Percentiles rank a stretch among this genome's conserved stretches.
These are phyloP conservation scores for Hanleya hanleyi DNA, from an alignment of 2,888 invertebrate species.

Conservation along the genomic window DNA sequence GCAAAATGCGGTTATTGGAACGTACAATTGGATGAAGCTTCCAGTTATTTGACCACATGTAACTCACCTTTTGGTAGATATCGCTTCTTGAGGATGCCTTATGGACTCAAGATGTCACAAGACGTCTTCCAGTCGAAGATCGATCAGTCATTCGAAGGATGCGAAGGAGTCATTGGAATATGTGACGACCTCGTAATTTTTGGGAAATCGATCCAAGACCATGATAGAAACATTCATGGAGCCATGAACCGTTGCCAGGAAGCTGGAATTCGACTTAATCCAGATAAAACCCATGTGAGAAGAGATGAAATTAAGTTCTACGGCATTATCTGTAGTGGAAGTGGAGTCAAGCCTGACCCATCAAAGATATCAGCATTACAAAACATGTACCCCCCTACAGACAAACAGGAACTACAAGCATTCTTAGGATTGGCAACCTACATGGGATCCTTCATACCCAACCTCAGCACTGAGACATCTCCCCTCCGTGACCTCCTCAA, in stretches of 20 bases:
- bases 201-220: conserved; percentile 7
- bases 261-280: conserved; percentile 9
- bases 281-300: conserved; percentile 10
- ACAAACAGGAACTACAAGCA: conserved; percentile 24
- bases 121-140: conserved; percentile 16
- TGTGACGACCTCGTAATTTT: conserved; percentile 12
- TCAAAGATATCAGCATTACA: conserved; percentile 21
- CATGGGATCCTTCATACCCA: too few species aligned
- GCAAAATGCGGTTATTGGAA: conserved; percentile 36
- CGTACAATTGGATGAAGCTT: conserved; percentile 14
- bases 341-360: conserved; percentile 35
- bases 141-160: conserved; percentile 15
- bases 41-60: conserved; percentile 18
- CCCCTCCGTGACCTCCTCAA: conserved; percentile 24
- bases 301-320: conserved; percentile 27
- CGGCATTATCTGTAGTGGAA: conserved; percentile 20
- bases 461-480: conserved; percentile 17
- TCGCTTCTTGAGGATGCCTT: neutral
- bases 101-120: conserved; percentile 10
- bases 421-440: too few species aligned
- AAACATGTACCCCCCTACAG: conserved; percentile 21
- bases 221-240: conserved; percentile 2
- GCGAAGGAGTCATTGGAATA: conserved; percentile 7
- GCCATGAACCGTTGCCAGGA: conserved; percentile 2
- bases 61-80: conserved; percentile 16